These are phyloP conservation scores for Falcunculus frontatus DNA, from an alignment of 2,113 vertebrate genomes.

Conservation along the genomic window DNA sequence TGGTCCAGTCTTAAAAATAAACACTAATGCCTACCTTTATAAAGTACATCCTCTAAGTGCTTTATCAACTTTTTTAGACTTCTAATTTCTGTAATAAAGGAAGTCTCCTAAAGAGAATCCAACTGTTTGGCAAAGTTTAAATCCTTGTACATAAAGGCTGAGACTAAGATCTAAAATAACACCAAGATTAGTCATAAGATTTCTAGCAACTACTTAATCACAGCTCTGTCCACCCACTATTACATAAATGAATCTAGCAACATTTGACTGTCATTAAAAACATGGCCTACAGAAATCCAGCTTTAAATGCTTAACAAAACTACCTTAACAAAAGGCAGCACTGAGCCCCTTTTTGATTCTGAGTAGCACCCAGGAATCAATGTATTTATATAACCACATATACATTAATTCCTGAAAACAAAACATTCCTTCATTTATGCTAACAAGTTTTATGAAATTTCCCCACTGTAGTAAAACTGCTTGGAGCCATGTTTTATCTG, in stretches of 20 bases:
- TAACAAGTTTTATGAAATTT: not conserved
- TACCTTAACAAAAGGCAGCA: not conserved
- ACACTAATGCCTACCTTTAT: constrained; percentile 1
- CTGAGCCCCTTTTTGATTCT: not conserved
- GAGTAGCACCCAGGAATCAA: not conserved
- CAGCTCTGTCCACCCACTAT: not conserved
- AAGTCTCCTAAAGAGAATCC: not conserved
- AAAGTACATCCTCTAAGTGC: not conserved
- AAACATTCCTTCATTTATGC: not conserved
- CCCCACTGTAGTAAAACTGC: not conserved
- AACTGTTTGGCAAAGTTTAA: not conserved
- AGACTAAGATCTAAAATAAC: constrained; percentile 1
- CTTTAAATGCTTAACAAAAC: not conserved
- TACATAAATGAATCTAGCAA: constrained; percentile 22
- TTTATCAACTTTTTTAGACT: not conserved
- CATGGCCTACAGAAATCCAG: not conserved
- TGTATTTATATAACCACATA: not conserved
- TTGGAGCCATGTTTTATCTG: not conserved
- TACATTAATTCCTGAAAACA: not conserved
- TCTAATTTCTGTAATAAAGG: not conserved
- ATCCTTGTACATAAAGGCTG: not conserved
- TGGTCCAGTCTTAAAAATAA: constrained; percentile 14
- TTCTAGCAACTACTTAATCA: constrained; percentile 42
- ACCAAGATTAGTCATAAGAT: constrained; percentile 36
- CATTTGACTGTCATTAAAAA: constrained; percentile 26